Base-by-base conservation (phyloP, 2,797 vertebrate species). In the Adrianichthys oophorus region DNA sequence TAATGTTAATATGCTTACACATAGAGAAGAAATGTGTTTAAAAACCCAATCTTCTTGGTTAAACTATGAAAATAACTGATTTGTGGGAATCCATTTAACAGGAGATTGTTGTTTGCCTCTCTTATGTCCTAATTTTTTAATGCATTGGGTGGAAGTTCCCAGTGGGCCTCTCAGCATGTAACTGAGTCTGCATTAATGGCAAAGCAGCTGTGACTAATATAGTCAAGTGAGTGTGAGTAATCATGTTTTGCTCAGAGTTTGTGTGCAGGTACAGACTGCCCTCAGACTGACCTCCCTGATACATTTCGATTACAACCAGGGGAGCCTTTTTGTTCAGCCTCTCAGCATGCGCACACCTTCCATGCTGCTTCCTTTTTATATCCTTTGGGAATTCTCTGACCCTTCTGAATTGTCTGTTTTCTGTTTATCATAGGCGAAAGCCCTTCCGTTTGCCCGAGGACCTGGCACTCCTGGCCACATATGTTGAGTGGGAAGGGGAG, bases 361-460 rank as follows among this genome's bases (percentile, higher is more conserved):
- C 65, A 59, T 44, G 32, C 50, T 16, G 48, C 56, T 62, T 37
- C 49, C 56, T 48, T 64, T 45, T 29, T 14, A 19, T 53, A 61
- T 68, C 65, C 72, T 42, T 41, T 42, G 68, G 59, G 56, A 76
- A 59, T 59, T 72, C 66, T 62, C 54, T 62, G 58, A 83, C 68
- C 78, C 64, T 59, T 52, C 50, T 47, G 43, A 51, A 62, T 63
- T 70, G 61, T 55, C 41, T 59, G 56, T 78, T 82, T 65, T 62
- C 68, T 82, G 71, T 85, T 84, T 77, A 74, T 64, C 62, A 76
- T 60, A 48, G 67, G 29, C 56, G 68, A 72, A 61, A 69, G 63
- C 59, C 55, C 42, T 69, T 56, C 70, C 68, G 60, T 65, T 41
- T 45, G 21, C 21, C 40, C 64, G 65, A 79, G 59, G 63, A 78